phyloP scores from a whole-genome alignment of 2,113 vertebrate genomes.

The Piprites chloris region DNA sequence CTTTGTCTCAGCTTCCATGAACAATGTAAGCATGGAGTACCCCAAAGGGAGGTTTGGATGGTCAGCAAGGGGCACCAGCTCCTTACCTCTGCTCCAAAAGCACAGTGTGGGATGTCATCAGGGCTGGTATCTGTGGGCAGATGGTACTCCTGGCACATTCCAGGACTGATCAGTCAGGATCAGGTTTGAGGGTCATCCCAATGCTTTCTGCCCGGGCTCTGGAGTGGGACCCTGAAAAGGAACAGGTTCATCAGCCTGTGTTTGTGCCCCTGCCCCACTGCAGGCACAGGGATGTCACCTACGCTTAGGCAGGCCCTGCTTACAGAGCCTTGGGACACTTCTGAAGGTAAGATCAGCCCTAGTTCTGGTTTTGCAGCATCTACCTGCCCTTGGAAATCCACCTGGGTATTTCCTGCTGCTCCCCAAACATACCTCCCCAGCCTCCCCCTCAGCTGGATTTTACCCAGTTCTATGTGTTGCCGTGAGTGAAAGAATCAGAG shows the following conservation, averaged over 20 bases:
- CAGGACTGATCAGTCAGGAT: neutral
- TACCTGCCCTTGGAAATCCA: neutral
- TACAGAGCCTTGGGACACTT: neutral
- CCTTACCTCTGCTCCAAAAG: neutral
- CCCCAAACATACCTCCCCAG: neutral
- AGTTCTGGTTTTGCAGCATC: neutral
- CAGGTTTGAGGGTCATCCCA: neutral
- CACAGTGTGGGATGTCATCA: accelerated
- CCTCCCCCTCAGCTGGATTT: neutral
- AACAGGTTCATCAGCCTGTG: accelerated
- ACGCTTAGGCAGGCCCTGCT: neutral
- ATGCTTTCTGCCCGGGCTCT: neutral
- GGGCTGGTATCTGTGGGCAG: neutral
- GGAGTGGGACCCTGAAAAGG: neutral
- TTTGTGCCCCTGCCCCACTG: neutral
- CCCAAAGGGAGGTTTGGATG: accelerated
- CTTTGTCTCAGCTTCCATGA: neutral
- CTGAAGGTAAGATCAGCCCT: neutral
- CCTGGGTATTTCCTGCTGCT: neutral
- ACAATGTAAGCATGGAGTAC: accelerated
- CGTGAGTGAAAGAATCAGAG: neutral
- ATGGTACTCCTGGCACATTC: accelerated
- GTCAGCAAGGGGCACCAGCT: neutral
- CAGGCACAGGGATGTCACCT: neutral
- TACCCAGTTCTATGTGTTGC: neutral